Conservation (phyloP, 2,113 vertebrate genomes). For the Triplophysa rosa region DNA sequence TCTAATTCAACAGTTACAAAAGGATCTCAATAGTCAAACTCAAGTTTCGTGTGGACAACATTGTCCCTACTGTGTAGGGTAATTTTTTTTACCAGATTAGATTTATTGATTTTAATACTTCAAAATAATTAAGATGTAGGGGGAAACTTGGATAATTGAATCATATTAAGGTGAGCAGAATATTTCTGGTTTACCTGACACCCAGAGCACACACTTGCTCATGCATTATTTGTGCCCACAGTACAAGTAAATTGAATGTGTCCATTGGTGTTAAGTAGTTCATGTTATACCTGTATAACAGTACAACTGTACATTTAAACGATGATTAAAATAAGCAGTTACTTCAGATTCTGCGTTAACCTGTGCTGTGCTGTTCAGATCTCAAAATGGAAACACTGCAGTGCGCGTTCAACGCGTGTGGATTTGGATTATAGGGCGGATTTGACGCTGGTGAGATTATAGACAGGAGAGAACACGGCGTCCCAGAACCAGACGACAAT, state of each 20-base stretch:
- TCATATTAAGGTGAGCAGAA: too few relatives aligned
- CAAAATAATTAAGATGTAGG: too few relatives aligned
- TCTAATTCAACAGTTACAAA: too few relatives aligned
- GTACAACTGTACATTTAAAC: not conserved
- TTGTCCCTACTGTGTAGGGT: too few relatives aligned
- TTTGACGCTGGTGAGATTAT: conserved; percentile 67
- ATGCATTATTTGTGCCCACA: not conserved
- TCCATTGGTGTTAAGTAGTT: not conserved
- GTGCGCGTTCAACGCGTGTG: not conserved
- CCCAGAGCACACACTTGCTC: not conserved
- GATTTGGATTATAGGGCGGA: conserved; percentile 55
- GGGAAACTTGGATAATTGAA: too few relatives aligned
- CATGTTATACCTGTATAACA: not conserved
- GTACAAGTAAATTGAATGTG: not conserved
- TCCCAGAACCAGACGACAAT: not conserved
- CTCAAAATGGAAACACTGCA: not conserved
- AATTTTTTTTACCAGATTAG: too few relatives aligned
- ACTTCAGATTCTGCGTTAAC: not conserved
- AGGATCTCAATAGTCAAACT: too few relatives aligned
- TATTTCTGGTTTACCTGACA: too few relatives aligned
- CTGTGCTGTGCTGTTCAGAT: not conserved
- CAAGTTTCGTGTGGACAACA: too few relatives aligned
- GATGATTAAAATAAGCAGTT: not conserved
- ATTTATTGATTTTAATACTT: too few relatives aligned
- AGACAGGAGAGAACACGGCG: not conserved